Conservation (phyloP, 2,888 invertebrate species). For the Uloborus plumipes region DNA sequence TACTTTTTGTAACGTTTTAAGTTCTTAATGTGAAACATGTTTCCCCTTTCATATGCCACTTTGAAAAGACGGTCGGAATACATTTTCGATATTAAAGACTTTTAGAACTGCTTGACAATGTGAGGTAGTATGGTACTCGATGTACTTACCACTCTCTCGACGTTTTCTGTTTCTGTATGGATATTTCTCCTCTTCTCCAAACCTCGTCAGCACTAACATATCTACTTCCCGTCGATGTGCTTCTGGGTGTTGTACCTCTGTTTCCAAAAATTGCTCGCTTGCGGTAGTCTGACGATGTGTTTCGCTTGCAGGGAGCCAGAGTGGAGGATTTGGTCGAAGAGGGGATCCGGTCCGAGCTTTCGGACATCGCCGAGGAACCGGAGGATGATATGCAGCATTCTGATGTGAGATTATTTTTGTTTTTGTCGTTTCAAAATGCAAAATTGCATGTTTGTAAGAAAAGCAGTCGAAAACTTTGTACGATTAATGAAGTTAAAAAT, state of each 20-base stretch:
- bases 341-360: conserved; percentile 71
- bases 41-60: too few species aligned
- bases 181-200: conserved; percentile 6
- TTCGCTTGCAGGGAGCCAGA: conserved; percentile 41
- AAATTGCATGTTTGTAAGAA: too few species aligned
- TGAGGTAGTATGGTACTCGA: neutral
- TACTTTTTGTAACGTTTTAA: too few species aligned
- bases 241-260: conserved; percentile 60
- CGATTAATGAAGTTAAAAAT: too few species aligned
- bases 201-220: conserved; percentile 39
- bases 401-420: conserved; percentile 27
- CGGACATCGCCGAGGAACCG: conserved; percentile 73
- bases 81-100: too few species aligned
- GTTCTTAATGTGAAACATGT: too few species aligned
- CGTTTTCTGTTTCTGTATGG: conserved; percentile 2
- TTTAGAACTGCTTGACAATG: too few species aligned
- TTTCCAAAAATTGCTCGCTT: neutral
- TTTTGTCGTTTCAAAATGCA: too few species aligned
- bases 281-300: neutral
- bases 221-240: conserved; percentile 33
- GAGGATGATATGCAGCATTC: conserved; percentile 69
- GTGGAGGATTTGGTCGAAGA: conserved; percentile 60
- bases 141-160: conserved; percentile 8
- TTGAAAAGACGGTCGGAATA: too few species aligned
- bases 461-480: too few species aligned